These are phyloP conservation scores for Sebastes fasciatus DNA, from an alignment of 2,113 vertebrate genomes.

Conservation along the genomic window DNA sequence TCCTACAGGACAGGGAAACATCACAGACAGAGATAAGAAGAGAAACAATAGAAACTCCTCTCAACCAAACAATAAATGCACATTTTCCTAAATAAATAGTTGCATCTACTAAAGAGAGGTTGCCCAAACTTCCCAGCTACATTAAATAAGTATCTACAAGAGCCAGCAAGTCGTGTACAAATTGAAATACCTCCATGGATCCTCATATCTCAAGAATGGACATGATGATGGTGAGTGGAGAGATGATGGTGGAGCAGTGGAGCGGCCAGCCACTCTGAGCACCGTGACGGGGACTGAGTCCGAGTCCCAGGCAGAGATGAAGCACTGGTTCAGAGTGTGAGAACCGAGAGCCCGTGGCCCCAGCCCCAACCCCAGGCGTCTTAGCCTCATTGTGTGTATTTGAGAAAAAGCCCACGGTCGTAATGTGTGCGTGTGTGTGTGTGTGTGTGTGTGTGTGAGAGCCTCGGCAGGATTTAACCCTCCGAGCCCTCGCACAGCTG, in stretches of 20 bases:
- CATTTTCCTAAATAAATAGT: constrained; percentile 8
- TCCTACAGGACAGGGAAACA: neutral
- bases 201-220: constrained; percentile 59
- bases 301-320: constrained; percentile 50
- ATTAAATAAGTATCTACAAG: neutral
- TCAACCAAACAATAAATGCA: constrained; percentile 1
- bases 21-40: neutral
- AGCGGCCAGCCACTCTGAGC: constrained; percentile 71
- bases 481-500: constrained; percentile 81
- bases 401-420: constrained; percentile 56
- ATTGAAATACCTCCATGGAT: constrained; percentile 78
- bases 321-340: constrained; percentile 73
- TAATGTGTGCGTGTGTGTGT: constrained; percentile 54
- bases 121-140: neutral
- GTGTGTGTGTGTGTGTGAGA: constrained; percentile 53
- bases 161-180: neutral
- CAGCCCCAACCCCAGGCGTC: constrained; percentile 67
- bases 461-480: constrained; percentile 79
- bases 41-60: neutral
- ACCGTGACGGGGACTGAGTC: constrained; percentile 49
- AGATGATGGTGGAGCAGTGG: constrained; percentile 44
- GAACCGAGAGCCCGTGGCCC: constrained; percentile 72
- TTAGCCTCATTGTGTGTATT: constrained; percentile 65
- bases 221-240: constrained; percentile 35
- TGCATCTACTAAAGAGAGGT: neutral